Conservation (phyloP, 2,113 vertebrate genomes). For the Pitta sordida region DNA sequence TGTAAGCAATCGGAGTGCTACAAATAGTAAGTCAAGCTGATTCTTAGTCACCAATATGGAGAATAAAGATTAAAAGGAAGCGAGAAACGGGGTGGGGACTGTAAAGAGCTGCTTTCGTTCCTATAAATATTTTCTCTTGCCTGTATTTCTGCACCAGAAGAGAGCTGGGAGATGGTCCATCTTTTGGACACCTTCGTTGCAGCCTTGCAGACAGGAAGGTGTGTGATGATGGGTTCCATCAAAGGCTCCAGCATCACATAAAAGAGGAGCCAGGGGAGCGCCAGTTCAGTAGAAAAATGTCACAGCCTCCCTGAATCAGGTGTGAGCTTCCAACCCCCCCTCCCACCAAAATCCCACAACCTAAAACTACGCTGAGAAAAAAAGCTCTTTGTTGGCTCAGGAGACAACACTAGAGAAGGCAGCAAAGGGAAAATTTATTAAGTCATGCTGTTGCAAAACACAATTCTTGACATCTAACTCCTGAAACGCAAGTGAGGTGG, state of each 20-base stretch:
- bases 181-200: neutral
- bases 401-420: neutral
- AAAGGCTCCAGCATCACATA: neutral
- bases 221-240: neutral
- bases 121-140: neutral
- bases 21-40: neutral
- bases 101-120: neutral
- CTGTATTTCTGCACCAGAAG: neutral
- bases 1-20: neutral
- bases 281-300: rapidly evolving
- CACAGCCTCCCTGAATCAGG: neutral
- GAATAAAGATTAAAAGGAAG: neutral
- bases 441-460: neutral
- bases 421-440: neutral
- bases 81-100: neutral
- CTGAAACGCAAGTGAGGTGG: neutral
- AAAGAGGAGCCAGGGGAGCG: neutral
- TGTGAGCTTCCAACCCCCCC: neutral
- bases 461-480: neutral
- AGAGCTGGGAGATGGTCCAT: neutral
- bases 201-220: neutral
- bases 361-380: rapidly evolving
- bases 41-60: neutral
- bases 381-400: neutral
- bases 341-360: rapidly evolving